Evolutionary conservation across 35 echinoderm and acorn worm genomes (phyloP), one percentile per base, ranked within the genome.

Genomic region (Amphiura filiformis): DNA sequence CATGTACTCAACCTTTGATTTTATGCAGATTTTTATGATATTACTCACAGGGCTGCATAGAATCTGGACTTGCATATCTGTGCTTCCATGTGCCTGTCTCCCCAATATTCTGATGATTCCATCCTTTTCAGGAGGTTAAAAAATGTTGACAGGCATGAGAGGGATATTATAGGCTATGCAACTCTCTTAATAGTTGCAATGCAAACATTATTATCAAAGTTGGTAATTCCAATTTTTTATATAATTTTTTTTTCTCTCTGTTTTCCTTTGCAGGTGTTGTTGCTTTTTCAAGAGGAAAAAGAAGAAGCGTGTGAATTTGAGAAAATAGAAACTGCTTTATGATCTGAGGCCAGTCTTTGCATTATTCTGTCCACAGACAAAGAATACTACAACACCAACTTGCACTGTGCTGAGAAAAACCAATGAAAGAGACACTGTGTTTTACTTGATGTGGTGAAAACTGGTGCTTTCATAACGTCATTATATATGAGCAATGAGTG

Each of bases 201-300:
- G 41, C 41, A 47, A 17, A 47, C 4, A 47, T 17, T 47, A 47
- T 9, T 47, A 9, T 4, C 4, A 47, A 9, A 17, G 17, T 47
- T 47, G 41, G 17, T 47, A 17, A 47, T 47, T 47, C 41, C 5
- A 47, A 9, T 17, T 4, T 9, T 47, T 47, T 4, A 47, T 17
- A 47, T 47, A 17, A 47, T 47, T 47, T 47, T 47, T 47, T 47
- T 47, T 47, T 47, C 17, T 47, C 82, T 31, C 83, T 91, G 35
- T 75, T 77, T 94, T 37, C 57, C 39, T 86, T 75, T 23, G 34
- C 84, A 94, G 96, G 64, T 99, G 96, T 92, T 99, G 96, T 83
- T 99, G 92, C 56, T 94, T 94, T 78, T 98, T 99, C 90, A 99
- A 94, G 88, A 94, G 96, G 78, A 99, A 94, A 89, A 99, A 95